phyloP scores from a whole-genome alignment of 2,797 vertebrate species.

The Triplophysa bombifrons region DNA sequence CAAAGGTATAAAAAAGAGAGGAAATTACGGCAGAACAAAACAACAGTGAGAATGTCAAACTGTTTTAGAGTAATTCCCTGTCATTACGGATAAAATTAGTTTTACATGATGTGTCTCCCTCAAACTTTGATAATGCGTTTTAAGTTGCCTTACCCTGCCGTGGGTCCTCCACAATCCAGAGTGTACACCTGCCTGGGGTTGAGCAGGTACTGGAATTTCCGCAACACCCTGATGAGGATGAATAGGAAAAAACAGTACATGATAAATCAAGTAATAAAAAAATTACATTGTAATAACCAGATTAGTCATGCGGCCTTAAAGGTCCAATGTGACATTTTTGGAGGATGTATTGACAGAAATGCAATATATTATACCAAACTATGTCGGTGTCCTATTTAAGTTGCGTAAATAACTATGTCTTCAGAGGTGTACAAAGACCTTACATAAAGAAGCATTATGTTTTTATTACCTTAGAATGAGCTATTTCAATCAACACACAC shows the following conservation, averaged over 20 bases:
- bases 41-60: conserved; percentile 45
- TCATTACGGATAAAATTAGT: conserved; percentile 5
- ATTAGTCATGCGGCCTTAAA: background rate
- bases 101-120: background rate
- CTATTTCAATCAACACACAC: no score
- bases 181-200: conserved; percentile 96
- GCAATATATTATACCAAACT: no score
- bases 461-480: no score
- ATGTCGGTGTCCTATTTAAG: no score
- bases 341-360: no score
- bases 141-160: conserved; percentile 81
- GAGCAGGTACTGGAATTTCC: conserved; percentile 93
- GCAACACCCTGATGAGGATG: conserved; percentile 79
- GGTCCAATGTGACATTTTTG: no score
- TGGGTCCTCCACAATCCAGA: conserved; percentile 87
- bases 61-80: conserved; percentile 36
- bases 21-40: conserved; percentile 32
- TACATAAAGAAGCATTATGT: no score
- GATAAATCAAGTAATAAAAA: background rate
- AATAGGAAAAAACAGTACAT: background rate
- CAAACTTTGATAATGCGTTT: conserved; percentile 8
- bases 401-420: no score
- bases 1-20: conserved; percentile 19
- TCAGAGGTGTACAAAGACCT: no score
- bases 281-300: background rate